Evolutionary conservation across 2,113 vertebrate genomes (phyloP).

Genomic region (Butastur rufipennis): DNA sequence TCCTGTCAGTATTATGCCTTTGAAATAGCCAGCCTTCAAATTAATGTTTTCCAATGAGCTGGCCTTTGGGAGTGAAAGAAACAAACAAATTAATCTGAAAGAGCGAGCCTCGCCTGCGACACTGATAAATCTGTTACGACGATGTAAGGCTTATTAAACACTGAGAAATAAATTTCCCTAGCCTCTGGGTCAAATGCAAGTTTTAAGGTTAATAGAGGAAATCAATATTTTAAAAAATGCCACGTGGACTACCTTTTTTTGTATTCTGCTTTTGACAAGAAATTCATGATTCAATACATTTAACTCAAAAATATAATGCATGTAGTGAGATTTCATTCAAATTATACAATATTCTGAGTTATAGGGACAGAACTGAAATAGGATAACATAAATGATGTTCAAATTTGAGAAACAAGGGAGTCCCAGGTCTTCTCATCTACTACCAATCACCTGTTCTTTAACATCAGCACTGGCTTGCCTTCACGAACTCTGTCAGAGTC

Average conservation of each 20-base stretch:
- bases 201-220: conserved; percentile 28
- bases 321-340: neutral
- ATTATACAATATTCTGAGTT: neutral
- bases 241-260: neutral
- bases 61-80: conserved; percentile 35
- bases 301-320: neutral
- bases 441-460: neutral
- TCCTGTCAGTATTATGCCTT: neutral
- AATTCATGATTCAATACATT: neutral
- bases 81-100: conserved; percentile 52
- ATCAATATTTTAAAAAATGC: neutral
- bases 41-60: neutral
- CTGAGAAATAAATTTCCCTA: neutral
- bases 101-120: neutral
- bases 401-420: neutral
- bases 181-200: conserved; percentile 1
- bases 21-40: neutral
- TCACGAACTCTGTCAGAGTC: neutral
- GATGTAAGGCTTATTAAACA: conserved; percentile 40
- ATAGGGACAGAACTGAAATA: neutral
- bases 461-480: neutral
- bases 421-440: neutral
- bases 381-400: neutral
- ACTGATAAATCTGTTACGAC: conserved; percentile 49
- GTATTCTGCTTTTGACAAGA: neutral